These are phyloP conservation scores for Drosophila albomicans DNA, from an alignment of 1,140 invertebrate genomes.

Conservation along the genomic window DNA sequence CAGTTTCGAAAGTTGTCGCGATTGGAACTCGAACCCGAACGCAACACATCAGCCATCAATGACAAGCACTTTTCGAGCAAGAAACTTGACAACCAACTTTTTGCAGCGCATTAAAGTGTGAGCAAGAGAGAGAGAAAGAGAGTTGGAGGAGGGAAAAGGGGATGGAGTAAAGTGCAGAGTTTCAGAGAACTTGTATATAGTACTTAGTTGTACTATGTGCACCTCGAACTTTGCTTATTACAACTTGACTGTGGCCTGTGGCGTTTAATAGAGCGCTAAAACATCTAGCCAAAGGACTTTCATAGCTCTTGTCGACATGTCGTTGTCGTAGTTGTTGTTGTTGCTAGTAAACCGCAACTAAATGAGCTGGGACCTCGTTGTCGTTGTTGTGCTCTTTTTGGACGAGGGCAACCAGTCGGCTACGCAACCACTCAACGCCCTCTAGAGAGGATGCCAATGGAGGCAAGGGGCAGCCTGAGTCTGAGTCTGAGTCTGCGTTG, in stretches of 20 bases:
- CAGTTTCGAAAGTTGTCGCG: not conserved
- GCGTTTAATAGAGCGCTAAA: constrained; percentile 26
- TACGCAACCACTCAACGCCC: constrained; percentile 11
- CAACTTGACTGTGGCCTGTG: constrained; percentile 28
- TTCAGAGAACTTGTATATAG: constrained; percentile 4
- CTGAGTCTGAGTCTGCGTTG: constrained; percentile 15
- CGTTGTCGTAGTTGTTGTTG: constrained; percentile 38
- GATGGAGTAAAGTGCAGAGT: not conserved
- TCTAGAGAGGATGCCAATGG: too few species aligned
- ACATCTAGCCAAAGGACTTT: constrained; percentile 37
- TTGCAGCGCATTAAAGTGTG: constrained; percentile 9
- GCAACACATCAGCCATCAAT: constrained; percentile 18
- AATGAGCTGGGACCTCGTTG: constrained; percentile 48
- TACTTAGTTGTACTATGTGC: constrained; percentile 9
- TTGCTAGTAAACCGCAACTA: constrained; percentile 45
- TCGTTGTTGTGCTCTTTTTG: constrained; percentile 1
- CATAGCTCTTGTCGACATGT: constrained; percentile 36
- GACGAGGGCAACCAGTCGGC: not conserved
- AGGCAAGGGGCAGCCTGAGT: too few species aligned
- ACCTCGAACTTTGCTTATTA: constrained; percentile 46
- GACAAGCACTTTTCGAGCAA: constrained; percentile 9
- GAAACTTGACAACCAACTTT: constrained; percentile 33
- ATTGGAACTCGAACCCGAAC: too few species aligned
- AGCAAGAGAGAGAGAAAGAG: not conserved
- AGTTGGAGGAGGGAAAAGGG: not conserved